Evolutionary conservation across 2,888 invertebrate species (phyloP).

Genomic region (Drosophila rellima): DNA sequence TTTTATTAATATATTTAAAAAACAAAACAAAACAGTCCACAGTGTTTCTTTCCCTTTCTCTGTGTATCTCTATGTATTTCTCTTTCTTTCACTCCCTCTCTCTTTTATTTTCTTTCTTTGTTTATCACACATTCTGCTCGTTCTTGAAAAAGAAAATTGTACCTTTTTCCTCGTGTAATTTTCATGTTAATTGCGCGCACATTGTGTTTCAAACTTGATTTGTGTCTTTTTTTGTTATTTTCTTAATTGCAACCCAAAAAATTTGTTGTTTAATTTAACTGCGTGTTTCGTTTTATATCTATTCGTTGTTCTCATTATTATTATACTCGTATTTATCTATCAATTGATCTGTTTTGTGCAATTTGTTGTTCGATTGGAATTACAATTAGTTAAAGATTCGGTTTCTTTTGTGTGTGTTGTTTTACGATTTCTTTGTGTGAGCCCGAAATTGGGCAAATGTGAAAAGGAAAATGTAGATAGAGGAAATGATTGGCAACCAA

Average conservation of each 20-base stretch:
- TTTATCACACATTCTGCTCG: slow-evolving; percentile 38
- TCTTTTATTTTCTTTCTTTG: slow-evolving; percentile 21
- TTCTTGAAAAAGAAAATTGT: slow-evolving; percentile 24
- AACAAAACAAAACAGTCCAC: slow-evolving; percentile 44
- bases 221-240: slow-evolving; percentile 22
- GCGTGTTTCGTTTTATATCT: slow-evolving; percentile 59
- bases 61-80: slow-evolving; percentile 29
- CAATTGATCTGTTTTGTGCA: slow-evolving; percentile 51
- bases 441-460: slow-evolving; percentile 5
- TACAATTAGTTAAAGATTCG: slow-evolving; percentile 30
- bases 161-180: slow-evolving; percentile 42
- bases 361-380: slow-evolving; percentile 21
- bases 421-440: slow-evolving; percentile 10
- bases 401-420: slow-evolving; percentile 38
- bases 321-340: slow-evolving; percentile 39
- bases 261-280: slow-evolving; percentile 51
- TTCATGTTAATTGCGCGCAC: slow-evolving; percentile 61
- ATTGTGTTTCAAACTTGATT: slow-evolving; percentile 43
- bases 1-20: neutral
- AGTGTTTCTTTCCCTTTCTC: slow-evolving; percentile 42
- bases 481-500: slow-evolving; percentile 24
- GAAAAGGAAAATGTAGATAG: slow-evolving; percentile 1
- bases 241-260: slow-evolving; percentile 48
- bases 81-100: slow-evolving; percentile 24
- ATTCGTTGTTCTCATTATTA: slow-evolving; percentile 45